Evolutionary conservation across 2,888 invertebrate species (phyloP), one percentile per base, ranked within the genome.

Genomic region (Cyclophora punctaria): DNA sequence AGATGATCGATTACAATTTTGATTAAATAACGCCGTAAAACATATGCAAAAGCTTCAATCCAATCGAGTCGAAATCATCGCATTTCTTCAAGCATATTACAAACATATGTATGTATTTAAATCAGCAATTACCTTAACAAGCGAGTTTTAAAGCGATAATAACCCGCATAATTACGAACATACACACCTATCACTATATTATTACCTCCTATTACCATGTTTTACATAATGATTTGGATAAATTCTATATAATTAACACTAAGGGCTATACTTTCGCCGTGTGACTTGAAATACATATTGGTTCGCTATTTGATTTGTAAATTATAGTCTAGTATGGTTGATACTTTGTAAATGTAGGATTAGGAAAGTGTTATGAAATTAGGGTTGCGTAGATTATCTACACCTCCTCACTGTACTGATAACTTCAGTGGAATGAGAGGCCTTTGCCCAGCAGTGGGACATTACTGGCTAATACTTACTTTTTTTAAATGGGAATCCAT

Each of bases 201-300:
- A 59, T 64, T 63, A 60, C 45, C 45, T 47, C 40, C 46, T 50
- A 55, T 53, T 58, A 55, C 53, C 49, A 50, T 52, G 48, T 46
- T 54, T 52, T 55, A 55, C 50, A 49, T 37, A 37, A 37, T 37
- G 5, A 37, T 37, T 37, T 37, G 37, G 4, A 35, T 45, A 51
- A 47, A 53, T 58, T 56, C 43, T 37, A 53, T 49, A 48, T 48
- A 47, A 52, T 52, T 55, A 48, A 6, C 7, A 48, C 53, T 47
- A 41, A 52, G 44, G 51, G 58, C 45, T 55, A 52, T 49, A 56
- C 50, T 58, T 57, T 58, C 52, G 7, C 46, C 41, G 35, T 20
- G 20, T 20, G 20, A 20, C 34, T 6, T 33, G 34, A 44, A 44
- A 37, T 7, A 43, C 7, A 46, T 46, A 41, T 41, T 35, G 7